Conservation (phyloP, 2,888 invertebrate genomes). For the Cinara cedri region DNA sequence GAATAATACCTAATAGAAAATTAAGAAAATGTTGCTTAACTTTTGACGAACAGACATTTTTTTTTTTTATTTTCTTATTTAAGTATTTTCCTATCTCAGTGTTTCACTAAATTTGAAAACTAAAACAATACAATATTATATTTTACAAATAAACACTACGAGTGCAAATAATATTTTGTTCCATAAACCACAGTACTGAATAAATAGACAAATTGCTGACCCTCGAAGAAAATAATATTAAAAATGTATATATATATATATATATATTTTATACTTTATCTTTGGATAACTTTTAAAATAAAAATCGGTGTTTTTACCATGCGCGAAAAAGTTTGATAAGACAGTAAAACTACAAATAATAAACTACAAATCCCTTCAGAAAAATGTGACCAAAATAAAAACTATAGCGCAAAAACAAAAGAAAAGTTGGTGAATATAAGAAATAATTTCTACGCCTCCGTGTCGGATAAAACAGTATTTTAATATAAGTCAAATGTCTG, state of each 20-base stretch:
- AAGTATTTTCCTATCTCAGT: no score
- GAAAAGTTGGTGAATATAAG: constrained; percentile 21
- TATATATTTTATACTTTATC: not conserved
- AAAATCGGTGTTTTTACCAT: not conserved
- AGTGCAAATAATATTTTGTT: no score
- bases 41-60: no score
- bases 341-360: not conserved
- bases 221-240: no score
- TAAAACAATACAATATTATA: no score
- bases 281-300: not conserved
- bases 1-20: no score
- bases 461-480: constrained; percentile 8
- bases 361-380: constrained; percentile 1
- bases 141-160: no score
- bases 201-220: no score
- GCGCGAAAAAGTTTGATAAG: not conserved
- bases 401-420: constrained; percentile 18
- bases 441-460: constrained; percentile 23
- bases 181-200: no score
- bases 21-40: no score
- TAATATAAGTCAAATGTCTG: constrained; percentile 35
- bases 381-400: constrained; percentile 21
- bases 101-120: no score
- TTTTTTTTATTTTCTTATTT: no score
- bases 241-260: not conserved